Percentiles rank a stretch among this genome's conserved stretches.
Evolutionary conservation across 2,797 vertebrate species (phyloP).

Genomic region (Malurus splendens): DNA sequence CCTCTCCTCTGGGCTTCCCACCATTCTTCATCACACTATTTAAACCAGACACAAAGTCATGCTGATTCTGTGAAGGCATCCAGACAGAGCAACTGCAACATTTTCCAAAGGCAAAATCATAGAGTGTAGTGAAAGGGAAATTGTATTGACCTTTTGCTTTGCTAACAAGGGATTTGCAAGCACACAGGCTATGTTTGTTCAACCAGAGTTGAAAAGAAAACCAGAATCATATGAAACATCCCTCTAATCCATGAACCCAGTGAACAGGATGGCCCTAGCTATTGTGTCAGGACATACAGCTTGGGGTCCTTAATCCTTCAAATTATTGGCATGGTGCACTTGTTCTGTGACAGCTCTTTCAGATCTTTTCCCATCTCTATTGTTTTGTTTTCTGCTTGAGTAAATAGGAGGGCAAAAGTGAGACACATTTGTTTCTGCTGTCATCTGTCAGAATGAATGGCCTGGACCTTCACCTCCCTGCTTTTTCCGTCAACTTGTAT

Average conservation of each 20-base stretch:
- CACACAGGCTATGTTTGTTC: constrained; percentile 43
- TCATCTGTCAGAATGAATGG: neutral
- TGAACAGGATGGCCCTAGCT: constrained; percentile 25
- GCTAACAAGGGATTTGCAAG: constrained; percentile 47
- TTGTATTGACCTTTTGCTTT: constrained; percentile 23
- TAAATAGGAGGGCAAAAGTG: constrained; percentile 13
- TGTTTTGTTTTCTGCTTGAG: constrained; percentile 50
- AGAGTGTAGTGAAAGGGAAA: constrained; percentile 32
- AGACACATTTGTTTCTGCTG: constrained; percentile 31
- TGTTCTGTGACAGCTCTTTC: constrained; percentile 52
- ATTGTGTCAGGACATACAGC: constrained; percentile 36
- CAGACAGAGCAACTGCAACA: constrained; percentile 38
- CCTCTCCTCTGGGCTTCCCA: neutral
- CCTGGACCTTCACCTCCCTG: neutral
- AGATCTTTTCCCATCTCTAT: constrained; percentile 20
- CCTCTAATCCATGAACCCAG: constrained; percentile 52
- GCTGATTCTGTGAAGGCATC: constrained; percentile 37
- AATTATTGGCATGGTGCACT: constrained; percentile 58
- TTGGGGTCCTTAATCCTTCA: constrained; percentile 58
- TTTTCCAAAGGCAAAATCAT: constrained; percentile 48
- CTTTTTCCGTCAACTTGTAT: neutral
- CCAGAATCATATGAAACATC: constrained; percentile 55
- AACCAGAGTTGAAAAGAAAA: constrained; percentile 51
- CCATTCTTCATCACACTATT: neutral
- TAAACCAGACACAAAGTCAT: constrained; percentile 40